Conservation (phyloP, 2,113 vertebrate genomes). For the Pionites leucogaster region DNA sequence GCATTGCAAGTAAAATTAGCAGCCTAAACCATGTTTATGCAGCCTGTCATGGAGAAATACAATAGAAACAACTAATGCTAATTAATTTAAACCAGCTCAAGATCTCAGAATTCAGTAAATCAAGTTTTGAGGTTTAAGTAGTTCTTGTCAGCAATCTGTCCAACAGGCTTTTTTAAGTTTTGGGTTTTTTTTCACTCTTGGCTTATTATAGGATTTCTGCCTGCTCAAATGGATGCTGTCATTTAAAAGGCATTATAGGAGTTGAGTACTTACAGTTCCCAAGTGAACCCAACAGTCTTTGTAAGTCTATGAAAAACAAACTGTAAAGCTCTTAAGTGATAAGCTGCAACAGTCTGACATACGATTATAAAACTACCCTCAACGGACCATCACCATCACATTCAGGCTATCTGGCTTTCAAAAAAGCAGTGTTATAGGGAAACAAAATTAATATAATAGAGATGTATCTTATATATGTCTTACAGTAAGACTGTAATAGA, state of each 20-base stretch:
- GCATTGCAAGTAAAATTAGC: slow-evolving; percentile 43
- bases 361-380: neutral
- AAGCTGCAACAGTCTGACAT: neutral
- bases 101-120: slow-evolving; percentile 3
- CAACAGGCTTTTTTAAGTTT: neutral
- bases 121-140: neutral
- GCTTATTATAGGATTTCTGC: neutral
- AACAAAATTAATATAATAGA: neutral
- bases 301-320: neutral
- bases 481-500: neutral
- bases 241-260: neutral
- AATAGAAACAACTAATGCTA: slow-evolving; percentile 6
- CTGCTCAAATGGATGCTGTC: neutral
- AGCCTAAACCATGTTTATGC: neutral
- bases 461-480: neutral
- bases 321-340: neutral
- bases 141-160: neutral
- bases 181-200: neutral
- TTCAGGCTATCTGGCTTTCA: neutral
- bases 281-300: neutral
- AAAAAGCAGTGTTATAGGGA: neutral
- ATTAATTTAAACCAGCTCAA: neutral
- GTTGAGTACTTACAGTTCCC: neutral
- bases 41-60: neutral
- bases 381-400: fast-evolving